Percentiles rank a stretch among this genome's conserved stretches.
These are phyloP conservation scores for Brachionus rubens DNA, from an alignment of 1,140 invertebrate genomes.

Conservation along the genomic window DNA sequence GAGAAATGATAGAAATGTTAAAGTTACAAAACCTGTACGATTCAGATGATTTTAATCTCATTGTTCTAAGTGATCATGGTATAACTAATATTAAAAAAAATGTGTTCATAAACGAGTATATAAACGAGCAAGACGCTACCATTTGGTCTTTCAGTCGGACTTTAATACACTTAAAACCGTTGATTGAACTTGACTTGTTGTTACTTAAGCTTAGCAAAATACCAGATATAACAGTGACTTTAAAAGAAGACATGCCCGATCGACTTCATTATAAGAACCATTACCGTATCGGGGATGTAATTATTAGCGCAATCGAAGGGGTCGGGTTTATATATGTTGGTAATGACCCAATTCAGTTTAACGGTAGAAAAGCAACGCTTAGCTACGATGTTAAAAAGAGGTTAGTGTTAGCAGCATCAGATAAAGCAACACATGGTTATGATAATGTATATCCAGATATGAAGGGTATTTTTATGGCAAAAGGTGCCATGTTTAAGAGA, in stretches of 20 bases:
- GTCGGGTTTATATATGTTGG: conserved; percentile 32
- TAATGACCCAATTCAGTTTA: conserved; percentile 26
- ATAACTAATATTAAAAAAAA: conserved; percentile 32
- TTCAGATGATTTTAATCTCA: conserved; percentile 40
- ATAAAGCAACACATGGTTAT: conserved; percentile 29
- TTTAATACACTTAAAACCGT: conserved; percentile 21
- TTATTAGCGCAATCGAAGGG: conserved; percentile 36
- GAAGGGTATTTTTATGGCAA: conserved; percentile 35
- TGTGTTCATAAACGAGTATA: conserved; percentile 25
- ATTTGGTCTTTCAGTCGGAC: conserved; percentile 39
- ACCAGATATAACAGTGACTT: conserved; percentile 16
- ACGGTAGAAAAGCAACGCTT: neutral
- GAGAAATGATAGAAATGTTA: neutral
- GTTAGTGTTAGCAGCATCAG: neutral
- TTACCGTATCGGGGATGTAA: neutral
- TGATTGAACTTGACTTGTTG: neutral
- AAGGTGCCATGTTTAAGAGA: conserved; percentile 39
- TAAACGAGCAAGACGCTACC: conserved; percentile 2
- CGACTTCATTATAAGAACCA: conserved; percentile 11
- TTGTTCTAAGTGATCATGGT: conserved; percentile 40
- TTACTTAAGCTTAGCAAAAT: conserved; percentile 43
- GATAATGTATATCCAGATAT: conserved; percentile 38
- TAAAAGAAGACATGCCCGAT: conserved; percentile 41
- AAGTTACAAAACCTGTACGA: neutral
- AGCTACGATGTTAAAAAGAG: conserved; percentile 26